Evolutionary conservation across 2,888 invertebrate genomes (phyloP), one percentile per base, ranked within the genome.

Genomic region (Beris morrisii): DNA sequence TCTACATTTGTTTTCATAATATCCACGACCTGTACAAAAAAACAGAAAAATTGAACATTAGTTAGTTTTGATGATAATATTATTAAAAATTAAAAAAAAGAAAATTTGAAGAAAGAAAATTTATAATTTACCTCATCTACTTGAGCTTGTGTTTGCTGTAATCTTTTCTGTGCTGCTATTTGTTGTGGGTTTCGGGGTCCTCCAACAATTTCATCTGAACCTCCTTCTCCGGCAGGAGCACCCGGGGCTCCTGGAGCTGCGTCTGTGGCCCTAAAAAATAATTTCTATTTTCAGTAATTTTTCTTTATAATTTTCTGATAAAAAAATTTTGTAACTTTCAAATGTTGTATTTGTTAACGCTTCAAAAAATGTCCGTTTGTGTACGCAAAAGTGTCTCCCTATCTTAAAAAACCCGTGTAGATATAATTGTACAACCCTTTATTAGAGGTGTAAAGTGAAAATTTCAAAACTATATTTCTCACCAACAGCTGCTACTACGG

Each of bases 1-100:
- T 97, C 96, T 59, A 97, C 96, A 81, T 97, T 97, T 65, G 92
- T 88, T 82, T 92, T 89, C 97, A 97, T 97, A 71, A 97, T 97
- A 72, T 91, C 93, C 69, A 94, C 93, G 71, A 94, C 94, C 87
- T 90, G 3, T 22, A 22, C 22, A 22, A 22, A 22, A 76, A 69
- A 44, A 30, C 6, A 38, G 38, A 38, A 38, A 38, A 2, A 22
- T 22, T 3, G 22, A 3, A 22, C 3, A 22, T 22, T 22, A 22
- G n/a, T 22, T 22, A 22, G n/a, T 44, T 7, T 9, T 52, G 12
- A 5, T 22, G 11, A 15, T 52, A 52, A 52, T 4, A 22, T 22
- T 22, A 3, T 1, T 22, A 22, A 22, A 22, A 22, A 22, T 22
- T 22, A 22, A 3, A n/a, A 55, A 28, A 31, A 55, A 55, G n/a